Evolutionary conservation across 1,140 invertebrate genomes (phyloP), one percentile per base, ranked within the genome.

Genomic region (Drosophila kanapiae): DNA sequence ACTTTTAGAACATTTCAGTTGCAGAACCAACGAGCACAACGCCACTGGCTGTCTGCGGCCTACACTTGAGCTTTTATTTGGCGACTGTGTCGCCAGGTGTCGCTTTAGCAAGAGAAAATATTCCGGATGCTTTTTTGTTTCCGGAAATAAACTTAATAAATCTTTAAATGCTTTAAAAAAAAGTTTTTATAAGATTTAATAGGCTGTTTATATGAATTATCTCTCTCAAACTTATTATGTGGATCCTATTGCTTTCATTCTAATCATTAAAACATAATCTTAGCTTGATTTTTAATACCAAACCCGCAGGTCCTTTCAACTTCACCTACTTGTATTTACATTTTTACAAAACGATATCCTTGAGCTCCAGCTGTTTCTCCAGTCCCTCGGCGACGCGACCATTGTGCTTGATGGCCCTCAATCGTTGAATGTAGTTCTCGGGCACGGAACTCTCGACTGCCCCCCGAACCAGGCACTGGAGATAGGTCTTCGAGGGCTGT

Each of bases 401-500:
- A 53, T 92, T 92, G 18, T 91, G 91, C n/a, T 80, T 91, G n/a
- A 92, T 68, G 5, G 47, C n/a, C 7, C 56, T 78, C 35, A 92
- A 27, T 42, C 61, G 76, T 0, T 63, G 16, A 0, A 92, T 54
- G 37, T 92, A 92, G 6, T 62, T 18, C 7, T 85, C 58, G 6
- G 88, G 88, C 6, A 92, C 31, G 6, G 67, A 78, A 6, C 83
- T 83, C 53, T 92, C 86, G 6, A 83, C 61, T 23, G 91, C 91
- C 3, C 91, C 91, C 49, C 83, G 79, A 0, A 92, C 71, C 4
- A 92, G 59, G 4, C 91, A 87, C 49, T 86, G 67, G 0, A 92
- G 59, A 69, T 92, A 92, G 0, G 91, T 92, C 37, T 77, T 82
- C 8, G 91, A 92, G 2, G 91, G 91, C 51, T 82, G 76, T 3